phyloP scores from a whole-genome alignment of 1,140 invertebrate species.

The Trinorchestia longiramus region DNA sequence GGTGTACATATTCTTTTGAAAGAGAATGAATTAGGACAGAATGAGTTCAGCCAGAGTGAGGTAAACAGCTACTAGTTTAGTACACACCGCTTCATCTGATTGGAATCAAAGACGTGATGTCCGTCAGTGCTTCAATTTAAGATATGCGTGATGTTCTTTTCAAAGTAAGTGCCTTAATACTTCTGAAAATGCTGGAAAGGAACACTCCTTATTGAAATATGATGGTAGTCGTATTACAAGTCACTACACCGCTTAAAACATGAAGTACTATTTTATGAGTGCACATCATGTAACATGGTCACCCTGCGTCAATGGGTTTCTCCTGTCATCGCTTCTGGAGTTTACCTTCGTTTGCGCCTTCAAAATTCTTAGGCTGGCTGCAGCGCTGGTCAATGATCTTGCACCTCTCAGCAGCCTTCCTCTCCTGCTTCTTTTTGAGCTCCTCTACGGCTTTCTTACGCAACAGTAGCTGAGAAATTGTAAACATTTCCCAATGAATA shows the following conservation, averaged over 20 bases:
- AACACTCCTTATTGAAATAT: neutral
- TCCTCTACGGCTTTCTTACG: slow-evolving; percentile 99
- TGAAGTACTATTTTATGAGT: neutral
- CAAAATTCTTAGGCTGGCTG: slow-evolving; percentile 89
- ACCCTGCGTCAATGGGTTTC: neutral
- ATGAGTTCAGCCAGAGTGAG: neutral
- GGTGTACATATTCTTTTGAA: neutral
- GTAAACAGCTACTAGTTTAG: neutral
- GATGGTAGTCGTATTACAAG: neutral
- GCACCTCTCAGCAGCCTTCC: slow-evolving; percentile 97
- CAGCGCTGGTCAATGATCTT: slow-evolving; percentile 96
- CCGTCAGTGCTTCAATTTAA: neutral
- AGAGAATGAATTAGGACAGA: neutral
- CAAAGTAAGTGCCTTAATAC: neutral
- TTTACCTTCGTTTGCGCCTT: slow-evolving; percentile 88
- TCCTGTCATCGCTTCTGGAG: neutral
- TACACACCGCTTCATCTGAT: neutral
- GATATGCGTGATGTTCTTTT: neutral
- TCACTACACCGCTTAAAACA: neutral
- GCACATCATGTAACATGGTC: neutral
- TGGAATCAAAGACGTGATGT: neutral
- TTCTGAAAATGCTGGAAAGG: neutral
- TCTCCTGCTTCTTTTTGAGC: slow-evolving; percentile 98
- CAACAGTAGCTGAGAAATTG: slow-evolving; percentile 81
- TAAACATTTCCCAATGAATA: neutral